Base-by-base conservation (phyloP, 2,888 invertebrate species). In the Conomelus anceps region DNA sequence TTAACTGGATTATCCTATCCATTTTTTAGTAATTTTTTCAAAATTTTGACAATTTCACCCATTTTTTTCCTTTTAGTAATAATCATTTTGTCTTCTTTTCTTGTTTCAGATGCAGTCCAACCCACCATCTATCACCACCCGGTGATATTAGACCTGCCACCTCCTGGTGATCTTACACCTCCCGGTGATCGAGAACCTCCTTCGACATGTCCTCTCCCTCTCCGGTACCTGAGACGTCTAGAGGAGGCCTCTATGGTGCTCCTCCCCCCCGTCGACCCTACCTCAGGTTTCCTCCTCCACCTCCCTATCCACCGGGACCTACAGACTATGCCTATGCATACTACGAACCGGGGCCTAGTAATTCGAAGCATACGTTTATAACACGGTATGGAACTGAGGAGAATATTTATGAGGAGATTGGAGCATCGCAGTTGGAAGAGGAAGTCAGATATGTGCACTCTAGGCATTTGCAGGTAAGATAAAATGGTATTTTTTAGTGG, bases 311-410 rank as follows among this genome's bases (percentile, higher is more conserved):
- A 91, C 95, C 96, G 29, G 91, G 91, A 22, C 90, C 92, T 89
- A 93, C 93, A 87, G 97, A 97, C 92, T 97, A 97, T 93, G 96
- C 97, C 20, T 97, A 97, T 93, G 97, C 97, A 22, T 97, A 97
- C 93, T 97, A 97, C 93, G 97, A 97, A 92, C 95, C 95, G 0
- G 95, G 95, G 20, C 86, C 93, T 89, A 89, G 24, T 90, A 90
- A 88, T 94, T 91, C 94, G 23, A 91, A 95, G 84, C 96, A 96
- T 92, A 96, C 96, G 90, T 97, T 96, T 92, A 95, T 96, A 88
- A 96, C 96, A 1, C 94, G 96, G 90, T 97, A 97, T 92, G 97
- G 97, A 85, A 97, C 97, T 84, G 97, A 97, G 93, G 97, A 97
- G 93, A 97, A 97, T 92, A 96, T 97, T 92, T 97, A 97, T 93